Evolutionary conservation across 2,797 vertebrate species (phyloP), one percentile per base, ranked within the genome.

Genomic region (Sebastes alutus): DNA sequence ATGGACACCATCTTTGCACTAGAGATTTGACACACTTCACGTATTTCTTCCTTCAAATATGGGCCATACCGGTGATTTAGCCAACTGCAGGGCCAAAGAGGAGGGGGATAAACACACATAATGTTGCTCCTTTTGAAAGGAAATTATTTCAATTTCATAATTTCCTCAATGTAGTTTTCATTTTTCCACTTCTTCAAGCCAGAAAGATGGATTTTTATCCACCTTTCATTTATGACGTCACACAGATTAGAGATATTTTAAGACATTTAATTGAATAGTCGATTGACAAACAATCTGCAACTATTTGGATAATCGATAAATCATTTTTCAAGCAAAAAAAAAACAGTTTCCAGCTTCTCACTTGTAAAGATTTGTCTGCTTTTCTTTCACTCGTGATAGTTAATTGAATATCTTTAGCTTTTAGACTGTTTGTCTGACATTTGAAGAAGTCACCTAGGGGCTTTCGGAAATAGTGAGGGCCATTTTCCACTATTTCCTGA

Each of bases 1-100:
- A 58, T 33, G 7, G 52, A 59, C 23, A 69, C 9, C 13, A 13
- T 30, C 60, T 74, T 49, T 30, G 46, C 3, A 4, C 10, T 23
- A 25, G 12, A 67, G 23, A 55, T 58, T 38, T 65, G 33, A 55
- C 13, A 78, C 38, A 63, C 38, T 69, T 79, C n/a, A 78, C 35
- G 59, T 13, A 58, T 59, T 54, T 33, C 18, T 42, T 52, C 60
- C n/a, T 72, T 58, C 60, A 66, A 77, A 55, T 27, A 27, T 30
- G 5, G 35, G 23, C 22, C 54, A 35, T 9, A 27, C 6, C 27
- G 0, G 27, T 6, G 11, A 63, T 33, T 46, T 22, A 60, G 58
- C 29, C 42, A 42, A 63, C 1, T 23, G 46, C n/a, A 63, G 8
- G 22, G 20, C 32, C 2, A n/a, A 58, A 16, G 12, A 13, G 3